A percentile compares a stretch with the other conserved stretches of the same genome.
These are phyloP conservation scores for Donacobius atricapilla DNA, from an alignment of 2,113 vertebrate genomes.

Conservation along the genomic window DNA sequence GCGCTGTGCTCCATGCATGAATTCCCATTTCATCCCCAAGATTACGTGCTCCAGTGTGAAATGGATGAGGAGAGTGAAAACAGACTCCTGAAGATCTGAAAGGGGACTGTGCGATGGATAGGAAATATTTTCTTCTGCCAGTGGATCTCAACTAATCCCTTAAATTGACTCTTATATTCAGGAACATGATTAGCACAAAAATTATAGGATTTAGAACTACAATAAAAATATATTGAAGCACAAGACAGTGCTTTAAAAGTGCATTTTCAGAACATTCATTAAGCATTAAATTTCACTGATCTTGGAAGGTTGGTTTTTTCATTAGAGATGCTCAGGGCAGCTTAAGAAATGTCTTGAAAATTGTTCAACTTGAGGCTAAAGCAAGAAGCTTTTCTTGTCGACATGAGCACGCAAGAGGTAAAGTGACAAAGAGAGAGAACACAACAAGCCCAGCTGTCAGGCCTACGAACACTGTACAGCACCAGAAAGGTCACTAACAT, in stretches of 20 bases:
- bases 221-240: background rate
- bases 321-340: background rate
- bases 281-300: background rate
- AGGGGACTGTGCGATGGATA: background rate
- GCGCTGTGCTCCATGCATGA: background rate
- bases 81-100: background rate
- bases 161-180: background rate
- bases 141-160: background rate
- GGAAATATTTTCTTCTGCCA: background rate
- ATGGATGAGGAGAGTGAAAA: background rate
- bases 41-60: background rate
- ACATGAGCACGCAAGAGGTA: background rate
- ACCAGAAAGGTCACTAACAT: constrained; percentile 34
- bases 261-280: background rate
- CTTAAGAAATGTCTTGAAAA: background rate
- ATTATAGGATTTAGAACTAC: background rate
- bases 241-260: background rate
- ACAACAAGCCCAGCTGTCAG: background rate
- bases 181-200: background rate
- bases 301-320: background rate
- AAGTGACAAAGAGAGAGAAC: background rate
- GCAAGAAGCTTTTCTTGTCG: background rate
- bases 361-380: background rate
- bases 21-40: background rate
- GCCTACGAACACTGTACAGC: background rate